Conservation (phyloP, 2,797 vertebrate species). For the Anguilla marmorata region DNA sequence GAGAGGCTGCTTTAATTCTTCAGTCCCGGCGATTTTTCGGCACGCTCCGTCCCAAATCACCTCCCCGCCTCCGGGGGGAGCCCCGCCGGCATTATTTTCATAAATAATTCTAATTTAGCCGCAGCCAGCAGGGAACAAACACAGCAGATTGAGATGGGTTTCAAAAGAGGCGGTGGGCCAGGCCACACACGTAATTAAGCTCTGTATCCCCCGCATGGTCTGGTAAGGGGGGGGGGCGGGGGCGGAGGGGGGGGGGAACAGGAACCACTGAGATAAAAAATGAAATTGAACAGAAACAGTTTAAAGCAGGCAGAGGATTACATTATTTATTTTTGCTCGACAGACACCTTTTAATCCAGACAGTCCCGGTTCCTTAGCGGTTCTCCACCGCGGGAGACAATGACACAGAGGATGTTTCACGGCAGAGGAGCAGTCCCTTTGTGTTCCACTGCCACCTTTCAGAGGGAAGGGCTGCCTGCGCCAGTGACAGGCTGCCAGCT, state of each 20-base stretch:
- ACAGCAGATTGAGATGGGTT: conserved; percentile 12
- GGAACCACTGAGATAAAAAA: not conserved
- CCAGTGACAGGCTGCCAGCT: not conserved
- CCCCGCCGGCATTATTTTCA: not conserved
- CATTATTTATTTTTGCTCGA: not conserved
- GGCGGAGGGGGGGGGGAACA: not conserved
- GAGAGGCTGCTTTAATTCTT: conserved; percentile 16
- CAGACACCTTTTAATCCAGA: not conserved
- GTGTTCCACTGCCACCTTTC: not conserved
- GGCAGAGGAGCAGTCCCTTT: not conserved
- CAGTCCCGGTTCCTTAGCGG: not conserved
- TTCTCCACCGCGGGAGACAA: not conserved
- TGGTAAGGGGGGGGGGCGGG: not conserved
- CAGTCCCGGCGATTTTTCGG: conserved; percentile 30
- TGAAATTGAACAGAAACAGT: not conserved
- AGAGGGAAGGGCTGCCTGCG: not conserved
- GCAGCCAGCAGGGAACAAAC: conserved; percentile 19
- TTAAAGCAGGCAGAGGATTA: not conserved
- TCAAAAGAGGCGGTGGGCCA: not conserved
- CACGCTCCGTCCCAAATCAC: conserved; percentile 12
- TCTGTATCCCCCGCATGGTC: not conserved
- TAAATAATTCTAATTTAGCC: conserved; percentile 31
- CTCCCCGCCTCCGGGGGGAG: not conserved
- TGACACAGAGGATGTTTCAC: not conserved
- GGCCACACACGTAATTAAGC: not conserved